phyloP scores from a whole-genome alignment of 2,113 vertebrate species.

The Psittacara wagleri region DNA sequence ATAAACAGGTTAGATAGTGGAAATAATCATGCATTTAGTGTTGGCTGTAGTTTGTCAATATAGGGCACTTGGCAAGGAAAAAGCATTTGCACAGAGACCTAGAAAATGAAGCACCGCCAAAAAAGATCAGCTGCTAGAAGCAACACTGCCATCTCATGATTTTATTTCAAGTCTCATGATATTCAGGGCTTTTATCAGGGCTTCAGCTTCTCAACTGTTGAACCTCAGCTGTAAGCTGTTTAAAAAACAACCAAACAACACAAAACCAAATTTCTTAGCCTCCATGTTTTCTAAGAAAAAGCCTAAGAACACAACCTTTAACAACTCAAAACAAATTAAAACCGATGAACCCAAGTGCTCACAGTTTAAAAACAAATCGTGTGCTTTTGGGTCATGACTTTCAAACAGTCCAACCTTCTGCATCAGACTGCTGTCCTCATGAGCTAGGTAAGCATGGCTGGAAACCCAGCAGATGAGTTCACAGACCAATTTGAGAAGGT shows the following conservation, averaged over 20 bases:
- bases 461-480: background rate
- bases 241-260: background rate
- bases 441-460: background rate
- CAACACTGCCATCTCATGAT: conserved; percentile 70
- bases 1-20: conserved; percentile 50
- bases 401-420: background rate
- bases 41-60: conserved; percentile 12
- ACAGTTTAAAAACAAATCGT: background rate
- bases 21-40: conserved; percentile 41
- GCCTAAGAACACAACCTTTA: background rate
- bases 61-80: conserved; percentile 15
- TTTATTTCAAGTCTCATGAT: conserved; percentile 42
- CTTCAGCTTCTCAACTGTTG: conserved; percentile 1
- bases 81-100: conserved; percentile 7
- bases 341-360: background rate
- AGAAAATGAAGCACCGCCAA: conserved; percentile 39
- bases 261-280: background rate
- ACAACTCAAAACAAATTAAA: background rate
- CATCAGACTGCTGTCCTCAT: background rate
- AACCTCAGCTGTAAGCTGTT: background rate
- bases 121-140: conserved; percentile 57
- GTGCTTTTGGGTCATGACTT: background rate
- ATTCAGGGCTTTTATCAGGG: background rate
- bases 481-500: background rate
- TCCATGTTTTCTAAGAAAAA: background rate